A percentile compares a stretch with the other conserved stretches of the same genome.
Conservation (phyloP, 2,888 invertebrate species). For the Ophioninae sp. region DNA sequence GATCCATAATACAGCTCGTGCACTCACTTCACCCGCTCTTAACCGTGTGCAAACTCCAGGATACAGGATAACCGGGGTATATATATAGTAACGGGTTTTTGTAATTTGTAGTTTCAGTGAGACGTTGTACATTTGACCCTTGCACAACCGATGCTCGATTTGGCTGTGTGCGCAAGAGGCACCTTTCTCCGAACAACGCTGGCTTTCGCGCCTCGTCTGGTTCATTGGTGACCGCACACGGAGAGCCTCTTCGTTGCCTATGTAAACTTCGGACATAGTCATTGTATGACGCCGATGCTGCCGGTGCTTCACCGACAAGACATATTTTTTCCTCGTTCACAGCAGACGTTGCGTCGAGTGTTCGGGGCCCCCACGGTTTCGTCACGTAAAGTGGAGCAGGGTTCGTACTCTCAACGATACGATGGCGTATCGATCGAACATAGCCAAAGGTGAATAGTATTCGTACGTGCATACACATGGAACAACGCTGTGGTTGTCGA, state of each 20-base stretch:
- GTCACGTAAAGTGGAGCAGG: conserved; percentile 55
- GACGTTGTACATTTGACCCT: conserved; percentile 60
- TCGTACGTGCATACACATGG: conserved; percentile 1
- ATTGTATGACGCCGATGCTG: conserved; percentile 31
- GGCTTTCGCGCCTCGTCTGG: conserved; percentile 44
- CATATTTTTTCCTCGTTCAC: conserved; percentile 24
- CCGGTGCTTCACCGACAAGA: conserved; percentile 10
- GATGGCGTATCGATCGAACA: conserved; percentile 42
- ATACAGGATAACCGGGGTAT: conserved; percentile 34
- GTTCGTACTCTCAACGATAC: conserved; percentile 50
- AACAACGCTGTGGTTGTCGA: conserved; percentile 21
- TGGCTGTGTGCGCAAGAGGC: conserved; percentile 48
- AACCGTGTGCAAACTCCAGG: conserved; percentile 22
- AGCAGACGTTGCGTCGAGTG: conserved; percentile 55
- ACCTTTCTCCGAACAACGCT: conserved; percentile 44
- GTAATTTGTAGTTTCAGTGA: conserved; percentile 61
- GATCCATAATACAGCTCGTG: conserved; percentile 22
- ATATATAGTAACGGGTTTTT: conserved; percentile 58
- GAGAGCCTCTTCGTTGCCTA: conserved; percentile 31
- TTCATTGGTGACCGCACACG: conserved; percentile 47
- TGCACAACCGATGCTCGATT: conserved; percentile 55
- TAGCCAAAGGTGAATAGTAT: background rate
- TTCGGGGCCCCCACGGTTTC: conserved; percentile 60
- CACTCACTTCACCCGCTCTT: conserved; percentile 20
- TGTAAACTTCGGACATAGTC: conserved; percentile 34